A percentile compares a stretch with the other conserved stretches of the same genome.
Evolutionary conservation across 2,888 invertebrate genomes (phyloP).

Genomic region (Chromoteleia sp.): DNA sequence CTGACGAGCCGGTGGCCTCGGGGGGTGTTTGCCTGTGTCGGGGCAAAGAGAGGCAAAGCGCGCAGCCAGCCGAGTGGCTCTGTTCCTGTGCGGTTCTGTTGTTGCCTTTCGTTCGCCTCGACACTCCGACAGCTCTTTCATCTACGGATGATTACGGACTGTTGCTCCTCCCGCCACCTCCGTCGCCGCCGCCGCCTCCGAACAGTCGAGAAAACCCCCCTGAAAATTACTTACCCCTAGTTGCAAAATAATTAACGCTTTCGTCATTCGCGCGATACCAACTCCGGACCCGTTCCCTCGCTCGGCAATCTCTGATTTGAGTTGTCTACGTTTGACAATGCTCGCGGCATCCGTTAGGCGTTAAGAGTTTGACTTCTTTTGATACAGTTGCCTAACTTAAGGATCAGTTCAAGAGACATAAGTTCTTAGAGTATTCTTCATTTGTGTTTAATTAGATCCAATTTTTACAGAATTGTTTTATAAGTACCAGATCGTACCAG

Average conservation of each 20-base stretch:
- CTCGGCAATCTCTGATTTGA: slow-evolving; percentile 1
- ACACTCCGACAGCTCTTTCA: slow-evolving; percentile 84
- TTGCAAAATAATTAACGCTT: slow-evolving; percentile 79
- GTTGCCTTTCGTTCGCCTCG: slow-evolving; percentile 78
- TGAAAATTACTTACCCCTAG: slow-evolving; percentile 77
- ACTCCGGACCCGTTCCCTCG: neutral
- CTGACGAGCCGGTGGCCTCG: slow-evolving; percentile 72
- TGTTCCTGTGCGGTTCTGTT: slow-evolving; percentile 76
- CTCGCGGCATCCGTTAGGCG: too few relatives aligned
- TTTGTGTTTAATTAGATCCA: too few relatives aligned
- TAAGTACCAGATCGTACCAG: too few relatives aligned
- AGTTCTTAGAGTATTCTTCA: too few relatives aligned
- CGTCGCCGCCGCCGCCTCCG: slow-evolving; percentile 49
- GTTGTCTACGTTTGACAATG: neutral
- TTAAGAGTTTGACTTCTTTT: too few relatives aligned
- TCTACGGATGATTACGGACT: slow-evolving; percentile 84
- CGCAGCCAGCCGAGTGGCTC: slow-evolving; percentile 75
- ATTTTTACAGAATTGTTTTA: too few relatives aligned
- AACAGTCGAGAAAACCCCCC: slow-evolving; percentile 74
- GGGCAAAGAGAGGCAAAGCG: slow-evolving; percentile 75
- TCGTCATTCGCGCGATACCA: slow-evolving; percentile 60
- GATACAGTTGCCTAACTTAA: too few relatives aligned
- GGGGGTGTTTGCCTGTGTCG: slow-evolving; percentile 72
- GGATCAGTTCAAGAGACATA: too few relatives aligned
- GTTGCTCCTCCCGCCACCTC: slow-evolving; percentile 44